Percentiles rank a stretch among this genome's conserved stretches.
phyloP scores from a whole-genome alignment of 2,797 vertebrate species.

The Trachurus trachurus region DNA sequence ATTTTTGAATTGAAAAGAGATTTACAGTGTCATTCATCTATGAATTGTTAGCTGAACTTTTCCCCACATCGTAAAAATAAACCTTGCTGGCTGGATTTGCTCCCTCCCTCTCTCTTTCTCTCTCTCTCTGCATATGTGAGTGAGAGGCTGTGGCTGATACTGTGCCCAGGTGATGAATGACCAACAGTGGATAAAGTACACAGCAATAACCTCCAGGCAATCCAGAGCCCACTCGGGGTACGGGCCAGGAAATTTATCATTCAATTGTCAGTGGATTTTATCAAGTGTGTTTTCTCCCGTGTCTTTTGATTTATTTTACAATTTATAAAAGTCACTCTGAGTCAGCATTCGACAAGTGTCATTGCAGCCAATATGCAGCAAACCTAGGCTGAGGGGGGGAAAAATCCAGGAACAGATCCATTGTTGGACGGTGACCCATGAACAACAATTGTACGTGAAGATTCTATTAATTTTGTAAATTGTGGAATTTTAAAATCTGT shows the following conservation, averaged over 20 bases:
- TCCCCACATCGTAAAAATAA: constrained; percentile 20
- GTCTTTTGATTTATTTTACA: constrained; percentile 86
- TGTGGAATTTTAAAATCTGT: constrained; percentile 32
- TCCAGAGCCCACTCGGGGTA: constrained; percentile 73
- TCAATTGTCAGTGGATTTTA: constrained; percentile 86
- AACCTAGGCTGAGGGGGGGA: constrained; percentile 1
- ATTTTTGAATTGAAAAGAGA: background rate
- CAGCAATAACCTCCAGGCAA: constrained; percentile 87
- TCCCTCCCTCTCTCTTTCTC: background rate
- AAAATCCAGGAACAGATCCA: constrained; percentile 16
- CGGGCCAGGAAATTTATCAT: constrained; percentile 85
- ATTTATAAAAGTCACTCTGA: constrained; percentile 82
- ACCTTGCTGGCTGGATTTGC: constrained; percentile 5
- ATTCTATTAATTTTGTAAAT: constrained; percentile 48
- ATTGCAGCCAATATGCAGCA: constrained; percentile 14
- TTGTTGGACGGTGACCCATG: constrained; percentile 26
- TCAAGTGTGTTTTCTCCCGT: constrained; percentile 80
- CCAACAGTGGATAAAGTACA: constrained; percentile 84
- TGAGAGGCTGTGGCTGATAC: constrained; percentile 68
- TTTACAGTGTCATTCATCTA: background rate
- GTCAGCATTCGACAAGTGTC: constrained; percentile 75
- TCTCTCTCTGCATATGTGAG: constrained; percentile 57
- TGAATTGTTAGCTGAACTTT: constrained; percentile 13
- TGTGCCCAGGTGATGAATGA: constrained; percentile 85
- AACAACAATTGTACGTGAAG: constrained; percentile 25